A percentile compares a stretch with the other conserved stretches of the same genome.
These are phyloP conservation scores for Schizotus pectinicornis DNA, from an alignment of 2,888 invertebrate species.

Conservation along the genomic window DNA sequence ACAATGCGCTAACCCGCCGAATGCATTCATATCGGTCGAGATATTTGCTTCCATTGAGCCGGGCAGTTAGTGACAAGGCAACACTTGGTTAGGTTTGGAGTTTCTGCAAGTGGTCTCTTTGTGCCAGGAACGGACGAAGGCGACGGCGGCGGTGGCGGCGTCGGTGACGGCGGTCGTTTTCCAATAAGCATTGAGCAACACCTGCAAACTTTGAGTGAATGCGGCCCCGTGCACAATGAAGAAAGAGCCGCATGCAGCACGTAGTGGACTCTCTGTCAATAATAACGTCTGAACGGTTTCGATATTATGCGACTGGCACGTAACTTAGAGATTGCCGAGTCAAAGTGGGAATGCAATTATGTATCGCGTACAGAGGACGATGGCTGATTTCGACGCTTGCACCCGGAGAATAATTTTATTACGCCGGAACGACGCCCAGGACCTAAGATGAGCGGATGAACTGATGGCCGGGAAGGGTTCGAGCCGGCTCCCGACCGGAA, in stretches of 20 bases:
- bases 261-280: conserved; percentile 11
- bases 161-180: conserved; percentile 36
- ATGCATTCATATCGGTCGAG: conserved; percentile 30
- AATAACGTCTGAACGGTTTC: conserved; percentile 22
- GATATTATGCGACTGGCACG: conserved; percentile 46
- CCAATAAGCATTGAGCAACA: conserved; percentile 50
- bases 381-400: conserved; percentile 10
- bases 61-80: conserved; percentile 39
- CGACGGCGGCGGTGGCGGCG: conserved; percentile 23
- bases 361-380: conserved; percentile 21
- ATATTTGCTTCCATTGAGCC: conserved; percentile 41
- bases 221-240: conserved; percentile 18
- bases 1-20: not conserved
- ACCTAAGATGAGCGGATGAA: conserved; percentile 27
- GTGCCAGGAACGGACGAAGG: conserved; percentile 27
- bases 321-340: conserved; percentile 48
- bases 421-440: conserved; percentile 23
- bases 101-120: conserved; percentile 38
- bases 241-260: conserved; percentile 23
- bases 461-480: conserved; percentile 39
- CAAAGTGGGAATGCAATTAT: conserved; percentile 41
- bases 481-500: conserved; percentile 43
- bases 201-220: conserved; percentile 50
- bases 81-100: conserved; percentile 28
- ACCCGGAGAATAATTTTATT: conserved; percentile 28